Evolutionary conservation across 2,888 invertebrate species (phyloP).

Genomic region (Diaperis boleti): DNA sequence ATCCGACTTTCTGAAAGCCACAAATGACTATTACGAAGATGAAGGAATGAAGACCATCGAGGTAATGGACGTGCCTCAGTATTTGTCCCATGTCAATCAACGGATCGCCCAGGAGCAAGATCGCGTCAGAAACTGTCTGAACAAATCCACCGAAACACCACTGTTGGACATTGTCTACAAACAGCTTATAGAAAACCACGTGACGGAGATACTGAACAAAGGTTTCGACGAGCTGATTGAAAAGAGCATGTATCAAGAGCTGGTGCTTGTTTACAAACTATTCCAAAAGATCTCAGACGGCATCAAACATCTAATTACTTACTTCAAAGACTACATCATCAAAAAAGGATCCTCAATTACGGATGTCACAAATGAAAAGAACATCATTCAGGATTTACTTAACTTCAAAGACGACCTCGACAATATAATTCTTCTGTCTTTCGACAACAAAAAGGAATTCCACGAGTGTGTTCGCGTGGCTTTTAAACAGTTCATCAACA

Average conservation of each 20-base stretch:
- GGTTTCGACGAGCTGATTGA: constrained; percentile 90
- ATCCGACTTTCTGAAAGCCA: constrained; percentile 86
- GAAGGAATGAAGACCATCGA: constrained; percentile 92
- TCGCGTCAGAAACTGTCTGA: constrained; percentile 82
- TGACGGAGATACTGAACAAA: constrained; percentile 87
- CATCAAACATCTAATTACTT: constrained; percentile 82
- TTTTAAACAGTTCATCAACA: constrained; percentile 97
- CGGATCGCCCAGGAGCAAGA: constrained; percentile 92
- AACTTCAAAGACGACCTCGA: constrained; percentile 98
- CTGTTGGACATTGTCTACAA: constrained; percentile 89
- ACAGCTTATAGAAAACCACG: constrained; percentile 89
- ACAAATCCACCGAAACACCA: constrained; percentile 87
- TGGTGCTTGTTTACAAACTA: constrained; percentile 87
- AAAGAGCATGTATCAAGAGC: constrained; percentile 85
- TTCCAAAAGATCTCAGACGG: constrained; percentile 91
- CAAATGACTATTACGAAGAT: constrained; percentile 88
- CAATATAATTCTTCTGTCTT: constrained; percentile 87
- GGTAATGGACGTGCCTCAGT: constrained; percentile 89
- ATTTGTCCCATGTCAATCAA: constrained; percentile 77
- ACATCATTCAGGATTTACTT: constrained; percentile 92
- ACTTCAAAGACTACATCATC: constrained; percentile 93
- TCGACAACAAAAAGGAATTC: constrained; percentile 86
- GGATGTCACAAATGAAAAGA: constrained; percentile 92
- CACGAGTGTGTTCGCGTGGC: constrained; percentile 92
- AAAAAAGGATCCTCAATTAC: constrained; percentile 93